Percentiles rank a stretch among this genome's conserved stretches.
These are phyloP conservation scores for Cynopterus sphinx DNA, from an alignment of 2,797 vertebrate genomes.

Conservation along the genomic window DNA sequence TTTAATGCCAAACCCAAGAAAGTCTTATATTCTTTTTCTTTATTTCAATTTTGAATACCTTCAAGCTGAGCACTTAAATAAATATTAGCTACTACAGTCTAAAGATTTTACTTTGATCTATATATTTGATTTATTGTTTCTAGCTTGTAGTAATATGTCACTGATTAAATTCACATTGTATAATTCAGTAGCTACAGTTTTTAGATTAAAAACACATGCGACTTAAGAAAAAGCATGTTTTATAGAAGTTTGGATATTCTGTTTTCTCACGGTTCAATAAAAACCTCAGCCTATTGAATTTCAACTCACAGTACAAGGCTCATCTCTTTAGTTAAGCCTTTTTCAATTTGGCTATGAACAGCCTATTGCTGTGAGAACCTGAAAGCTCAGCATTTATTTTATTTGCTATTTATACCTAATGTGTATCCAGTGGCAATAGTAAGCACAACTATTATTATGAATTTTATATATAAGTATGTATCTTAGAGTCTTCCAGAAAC, in stretches of 20 bases:
- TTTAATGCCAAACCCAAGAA: background rate
- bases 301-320: constrained; percentile 23
- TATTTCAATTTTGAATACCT: constrained; percentile 29
- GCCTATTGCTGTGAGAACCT: constrained; percentile 27
- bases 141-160: constrained; percentile 16
- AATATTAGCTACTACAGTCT: constrained; percentile 12
- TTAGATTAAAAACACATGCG: constrained; percentile 63
- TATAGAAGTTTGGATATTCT: constrained; percentile 41
- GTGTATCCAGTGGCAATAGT: constrained; percentile 41
- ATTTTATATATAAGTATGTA: constrained; percentile 46
- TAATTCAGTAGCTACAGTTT: constrained; percentile 55
- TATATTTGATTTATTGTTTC: constrained; percentile 62
- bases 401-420: constrained; percentile 68
- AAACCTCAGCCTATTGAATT: constrained; percentile 67
- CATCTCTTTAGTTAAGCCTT: constrained; percentile 57
- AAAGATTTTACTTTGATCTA: constrained; percentile 47
- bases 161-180: constrained; percentile 61
- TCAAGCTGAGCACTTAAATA: background rate
- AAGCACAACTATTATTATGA: constrained; percentile 50
- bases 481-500: constrained; percentile 11
- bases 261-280: constrained; percentile 58
- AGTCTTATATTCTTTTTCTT: background rate
- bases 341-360: constrained; percentile 63
- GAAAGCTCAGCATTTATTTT: constrained; percentile 70
- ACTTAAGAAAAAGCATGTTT: constrained; percentile 51